phyloP scores from a whole-genome alignment of 2,113 vertebrate genomes.

The Caranx melampygus region DNA sequence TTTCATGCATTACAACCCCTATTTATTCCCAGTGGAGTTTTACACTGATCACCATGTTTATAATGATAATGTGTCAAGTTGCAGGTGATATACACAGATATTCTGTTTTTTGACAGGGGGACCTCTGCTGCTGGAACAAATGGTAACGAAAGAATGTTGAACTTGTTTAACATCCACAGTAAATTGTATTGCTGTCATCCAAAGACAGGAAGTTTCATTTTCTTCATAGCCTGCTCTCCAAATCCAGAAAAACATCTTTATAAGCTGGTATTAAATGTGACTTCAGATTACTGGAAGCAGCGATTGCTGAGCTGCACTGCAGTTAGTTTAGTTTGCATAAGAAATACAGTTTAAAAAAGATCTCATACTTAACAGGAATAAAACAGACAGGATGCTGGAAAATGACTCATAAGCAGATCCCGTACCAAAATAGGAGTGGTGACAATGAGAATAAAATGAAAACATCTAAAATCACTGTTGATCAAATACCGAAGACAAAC shows the following conservation, averaged over 20 bases:
- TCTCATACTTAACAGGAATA: not conserved
- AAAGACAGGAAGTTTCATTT: not conserved
- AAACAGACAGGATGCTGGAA: not conserved
- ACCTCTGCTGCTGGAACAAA: not conserved
- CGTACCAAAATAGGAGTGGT: not conserved
- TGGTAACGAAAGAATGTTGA: not conserved
- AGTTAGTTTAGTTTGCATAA: not conserved
- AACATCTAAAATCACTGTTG: not conserved
- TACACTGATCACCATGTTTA: not conserved
- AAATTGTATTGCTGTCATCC: not conserved
- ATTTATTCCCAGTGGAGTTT: not conserved
- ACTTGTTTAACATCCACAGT: not conserved
- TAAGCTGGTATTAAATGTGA: not conserved
- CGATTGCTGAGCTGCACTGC: not conserved
- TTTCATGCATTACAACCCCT: not conserved
- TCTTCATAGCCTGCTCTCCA: not conserved
- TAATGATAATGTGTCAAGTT: conserved; percentile 30
- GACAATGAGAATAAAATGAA: not conserved
- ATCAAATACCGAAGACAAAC: not conserved
- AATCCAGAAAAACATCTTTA: not conserved
- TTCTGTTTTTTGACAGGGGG: conserved; percentile 13
- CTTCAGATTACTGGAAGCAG: not conserved
- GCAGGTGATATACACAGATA: conserved; percentile 1
- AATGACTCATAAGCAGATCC: not conserved
- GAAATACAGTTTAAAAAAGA: not conserved